Evolutionary conservation across 2,113 vertebrate species (phyloP).

Genomic region (Axis porcinus): DNA sequence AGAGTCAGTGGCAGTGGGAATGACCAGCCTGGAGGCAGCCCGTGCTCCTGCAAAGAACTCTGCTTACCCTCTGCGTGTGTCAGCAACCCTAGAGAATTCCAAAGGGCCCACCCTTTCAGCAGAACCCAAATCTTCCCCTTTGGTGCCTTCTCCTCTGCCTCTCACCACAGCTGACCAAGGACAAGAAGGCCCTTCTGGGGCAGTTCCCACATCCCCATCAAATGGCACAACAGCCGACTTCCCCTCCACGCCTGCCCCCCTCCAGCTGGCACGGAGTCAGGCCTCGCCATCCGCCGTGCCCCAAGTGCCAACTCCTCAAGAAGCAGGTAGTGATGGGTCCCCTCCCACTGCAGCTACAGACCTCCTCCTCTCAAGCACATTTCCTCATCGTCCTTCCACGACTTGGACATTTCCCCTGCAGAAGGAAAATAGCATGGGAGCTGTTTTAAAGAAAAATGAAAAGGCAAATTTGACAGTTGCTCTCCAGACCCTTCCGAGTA

Average conservation of each 20-base stretch:
- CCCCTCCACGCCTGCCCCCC: not conserved
- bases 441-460: not conserved
- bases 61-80: conserved; percentile 13
- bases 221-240: not conserved
- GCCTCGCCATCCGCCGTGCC: conserved; percentile 2
- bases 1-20: not conserved
- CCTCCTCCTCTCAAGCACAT: not conserved
- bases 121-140: conserved; percentile 27
- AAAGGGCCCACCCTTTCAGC: conserved; percentile 27
- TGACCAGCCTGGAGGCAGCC: conserved; percentile 13
- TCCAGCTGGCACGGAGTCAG: not conserved
- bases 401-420: not conserved
- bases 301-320: not conserved
- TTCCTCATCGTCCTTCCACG: not conserved
- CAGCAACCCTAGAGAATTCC: conserved; percentile 44
- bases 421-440: not conserved
- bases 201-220: not conserved
- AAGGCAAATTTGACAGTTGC: not conserved
- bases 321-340: not conserved
- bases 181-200: conserved; percentile 38
- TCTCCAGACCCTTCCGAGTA: not conserved
- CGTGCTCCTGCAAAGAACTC: conserved; percentile 6
- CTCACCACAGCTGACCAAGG: not conserved
- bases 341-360: not conserved
- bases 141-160: not conserved